Percentiles rank a stretch among this genome's conserved stretches.
Conservation (phyloP, 1,140 invertebrate genomes). For the Hycleus phaleratus region DNA sequence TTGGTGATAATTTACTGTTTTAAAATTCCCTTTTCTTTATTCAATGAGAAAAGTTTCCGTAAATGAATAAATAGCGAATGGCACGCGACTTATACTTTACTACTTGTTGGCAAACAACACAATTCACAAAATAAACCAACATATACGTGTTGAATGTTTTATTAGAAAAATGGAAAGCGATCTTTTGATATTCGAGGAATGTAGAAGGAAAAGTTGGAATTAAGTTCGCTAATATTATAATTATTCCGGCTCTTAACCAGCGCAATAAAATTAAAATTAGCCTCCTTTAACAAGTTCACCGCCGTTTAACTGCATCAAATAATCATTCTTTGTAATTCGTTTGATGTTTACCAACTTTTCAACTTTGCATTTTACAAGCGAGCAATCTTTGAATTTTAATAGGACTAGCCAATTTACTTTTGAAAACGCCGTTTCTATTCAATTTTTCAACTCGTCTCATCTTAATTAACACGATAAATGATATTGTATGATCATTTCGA, state of each 20-base stretch:
- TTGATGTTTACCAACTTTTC: conserved; percentile 27
- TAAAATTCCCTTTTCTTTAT: neutral
- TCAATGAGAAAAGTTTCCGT: neutral
- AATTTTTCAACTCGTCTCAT: neutral
- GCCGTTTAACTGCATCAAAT: conserved; percentile 22
- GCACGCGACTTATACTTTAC: no score
- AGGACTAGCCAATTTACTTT: neutral
- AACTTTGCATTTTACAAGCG: conserved; percentile 9
- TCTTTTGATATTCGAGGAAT: conserved; percentile 22
- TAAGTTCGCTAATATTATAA: conserved; percentile 26
- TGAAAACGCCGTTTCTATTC: neutral
- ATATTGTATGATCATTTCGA: neutral
- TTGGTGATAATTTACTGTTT: conserved; percentile 32
- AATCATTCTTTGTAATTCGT: conserved; percentile 25
- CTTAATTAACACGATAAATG: no score
- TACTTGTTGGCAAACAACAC: no score
- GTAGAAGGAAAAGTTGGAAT: conserved; percentile 17
- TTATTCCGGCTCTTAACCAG: conserved; percentile 27
- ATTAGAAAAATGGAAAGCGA: neutral
- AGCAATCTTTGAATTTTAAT: conserved; percentile 10
- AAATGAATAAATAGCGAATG: neutral
- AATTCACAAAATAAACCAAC: no score
- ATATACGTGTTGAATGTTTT: no score
- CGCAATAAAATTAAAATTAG: conserved; percentile 29
- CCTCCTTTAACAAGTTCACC: conserved; percentile 21